Percentiles rank a stretch among this genome's conserved stretches.
Evolutionary conservation across 1,140 invertebrate genomes (phyloP).

Genomic region (Parasteatoda tepidariorum): DNA sequence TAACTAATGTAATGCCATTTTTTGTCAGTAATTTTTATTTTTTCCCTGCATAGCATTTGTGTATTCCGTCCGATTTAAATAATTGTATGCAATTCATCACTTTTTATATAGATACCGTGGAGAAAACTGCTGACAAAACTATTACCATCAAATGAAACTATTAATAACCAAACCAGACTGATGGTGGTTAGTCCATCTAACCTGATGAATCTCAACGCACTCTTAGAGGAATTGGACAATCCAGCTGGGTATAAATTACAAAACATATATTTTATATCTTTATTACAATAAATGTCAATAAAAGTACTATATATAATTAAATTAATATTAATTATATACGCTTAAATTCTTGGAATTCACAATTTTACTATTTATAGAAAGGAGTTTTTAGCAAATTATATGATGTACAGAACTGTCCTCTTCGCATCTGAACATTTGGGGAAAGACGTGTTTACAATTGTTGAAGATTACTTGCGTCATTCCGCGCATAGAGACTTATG

Average conservation of each 20-base stretch:
- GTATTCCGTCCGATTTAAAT: background rate
- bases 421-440: slow-evolving; percentile 12
- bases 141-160: background rate
- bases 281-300: background rate
- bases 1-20: background rate
- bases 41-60: background rate
- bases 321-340: background rate
- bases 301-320: background rate
- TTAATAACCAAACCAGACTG: background rate
- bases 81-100: background rate
- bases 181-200: background rate
- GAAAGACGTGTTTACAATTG: background rate
- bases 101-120: slow-evolving; percentile 6
- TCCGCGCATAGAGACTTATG: background rate
- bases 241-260: background rate
- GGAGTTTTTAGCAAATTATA: slow-evolving; percentile 23
- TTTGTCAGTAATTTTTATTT: background rate
- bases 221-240: background rate
- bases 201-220: background rate
- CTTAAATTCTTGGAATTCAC: background rate
- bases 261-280: background rate
- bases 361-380: background rate
- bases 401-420: slow-evolving; percentile 8
- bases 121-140: slow-evolving; percentile 5
- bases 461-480: background rate